phyloP scores from a whole-genome alignment of 35 echinoderm and acorn worm species.

The Apostichopus californicus region DNA sequence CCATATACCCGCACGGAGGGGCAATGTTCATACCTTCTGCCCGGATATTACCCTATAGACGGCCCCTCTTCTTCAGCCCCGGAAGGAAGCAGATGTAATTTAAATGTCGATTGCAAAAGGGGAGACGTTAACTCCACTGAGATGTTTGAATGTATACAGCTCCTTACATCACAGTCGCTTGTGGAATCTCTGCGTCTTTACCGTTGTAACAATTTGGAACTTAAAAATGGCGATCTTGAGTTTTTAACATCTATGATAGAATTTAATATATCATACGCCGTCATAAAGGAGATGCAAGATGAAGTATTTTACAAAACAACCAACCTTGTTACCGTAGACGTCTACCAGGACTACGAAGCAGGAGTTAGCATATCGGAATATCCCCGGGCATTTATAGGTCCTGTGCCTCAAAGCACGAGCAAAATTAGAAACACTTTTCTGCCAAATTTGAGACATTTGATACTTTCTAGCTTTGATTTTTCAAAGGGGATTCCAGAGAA shows the following conservation, averaged over 20 bases:
- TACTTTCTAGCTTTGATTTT: background rate
- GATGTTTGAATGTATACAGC: slow-evolving; percentile 20
- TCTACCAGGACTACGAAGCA: background rate
- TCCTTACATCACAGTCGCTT: background rate
- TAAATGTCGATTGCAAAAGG: background rate
- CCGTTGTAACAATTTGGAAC: background rate
- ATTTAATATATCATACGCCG: background rate
- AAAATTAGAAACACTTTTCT: background rate
- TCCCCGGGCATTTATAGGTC: slow-evolving; percentile 10
- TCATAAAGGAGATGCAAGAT: background rate
- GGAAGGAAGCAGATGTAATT: background rate
- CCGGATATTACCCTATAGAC: background rate
- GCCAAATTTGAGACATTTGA: slow-evolving; percentile 21
- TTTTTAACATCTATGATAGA: background rate
- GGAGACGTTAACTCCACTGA: background rate
- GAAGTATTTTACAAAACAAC: slow-evolving; percentile 22
- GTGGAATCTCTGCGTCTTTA: background rate
- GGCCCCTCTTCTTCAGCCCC: background rate
- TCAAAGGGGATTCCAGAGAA: background rate
- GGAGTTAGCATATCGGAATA: background rate
- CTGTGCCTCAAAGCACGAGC: background rate
- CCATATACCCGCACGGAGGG: slow-evolving; percentile 6
- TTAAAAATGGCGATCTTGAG: background rate
- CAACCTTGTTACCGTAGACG: background rate
- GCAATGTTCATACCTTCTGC: background rate